Base-by-base conservation (phyloP, 2,888 invertebrate species). In the Thymelicus sylvestris region DNA sequence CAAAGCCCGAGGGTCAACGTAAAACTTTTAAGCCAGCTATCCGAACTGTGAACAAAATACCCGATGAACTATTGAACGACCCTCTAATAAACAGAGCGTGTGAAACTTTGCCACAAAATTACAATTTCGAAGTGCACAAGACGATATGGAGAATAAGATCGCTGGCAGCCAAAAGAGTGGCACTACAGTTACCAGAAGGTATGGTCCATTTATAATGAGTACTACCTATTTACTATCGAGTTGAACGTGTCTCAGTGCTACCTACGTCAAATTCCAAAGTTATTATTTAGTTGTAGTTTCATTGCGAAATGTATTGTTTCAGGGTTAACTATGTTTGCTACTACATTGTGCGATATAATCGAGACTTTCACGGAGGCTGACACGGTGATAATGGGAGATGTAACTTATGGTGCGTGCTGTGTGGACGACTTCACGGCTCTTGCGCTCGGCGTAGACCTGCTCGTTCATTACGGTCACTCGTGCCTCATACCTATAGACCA, bases 401-500 rank as follows among this genome's bases (percentile, higher is more conserved):
- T 99, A 15, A 99, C 99, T 0, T 99, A 99, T 84, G 99, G 99
- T 50, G 99, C 99, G 0, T 99, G 99, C 86, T 99, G 99, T 87
- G 96, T 99, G 12, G 99, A 99, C 86, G 99, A 99, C 92, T 97
- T 96, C 84, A 98, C 98, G 0, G 99, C 99, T 0, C 95, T 96
- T 80, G 97, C 98, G 0, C 94, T 99, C 47, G 97, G 97, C 12
- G 98, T 97, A 8, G 98, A 99, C 80, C 92, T 99, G 31, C 92
- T 99, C 75, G 96, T 99, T 44, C 99, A 99, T 90, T 99, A 99
- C 86, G 99, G 99, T 0, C 99, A 99, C 89, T 99, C 99, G 77
- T 99, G 99, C 90, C 95, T 98, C 66, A 96, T 98, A 80, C 98
- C 98, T 1, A 96, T 98, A 59, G 97, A 98, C 86, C 96, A 96